Base-by-base conservation (phyloP, 1,140 invertebrate species). In the Metaphire vulgaris region DNA sequence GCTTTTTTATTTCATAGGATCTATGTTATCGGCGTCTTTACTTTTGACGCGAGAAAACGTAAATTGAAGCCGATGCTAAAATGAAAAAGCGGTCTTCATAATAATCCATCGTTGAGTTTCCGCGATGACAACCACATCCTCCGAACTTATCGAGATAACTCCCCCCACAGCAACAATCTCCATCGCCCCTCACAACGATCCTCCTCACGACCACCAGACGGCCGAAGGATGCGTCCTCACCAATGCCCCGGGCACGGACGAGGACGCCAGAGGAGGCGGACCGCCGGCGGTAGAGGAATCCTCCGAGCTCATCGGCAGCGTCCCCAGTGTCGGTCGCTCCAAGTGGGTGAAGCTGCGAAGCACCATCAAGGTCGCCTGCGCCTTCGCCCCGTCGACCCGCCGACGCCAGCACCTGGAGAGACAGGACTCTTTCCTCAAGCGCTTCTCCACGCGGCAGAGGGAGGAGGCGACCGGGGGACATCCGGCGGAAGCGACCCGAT, bases 391-490 rank as follows among this genome's bases (percentile, higher is more conserved):
- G 28, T 84, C 84, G 34, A 85, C 84, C 15, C 83, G 83, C 77
- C 92, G 92, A 86, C 94, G 94, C 81, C 91, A 92, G 30, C 91
- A 93, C 0, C 87, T 97, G 78, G 93, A 96, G 82, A 89, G 95
- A 70, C 94, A 97, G 87, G 95, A 97, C 83, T 97, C 95, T 0
- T 98, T 97, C 83, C 87, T 98, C 77, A 94, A 95, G 84, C 89
- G 94, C 78, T 98, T 98, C 87, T 96, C 94, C 14, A 96, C 94
- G 0, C 87, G 94, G 74, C 94, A 96, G 84, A 81, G 80, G 12
- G 78, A 79, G 16, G 68, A 77, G 26, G 65, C 70, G 14, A 78
- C 79, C 21, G 72, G 71, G 0, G 74, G 81, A 41, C 21, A 33
- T 41, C 12, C 6, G 30, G 33, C 21, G 76, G 79, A 65, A 64